Conservation (phyloP, 2,113 vertebrate genomes). For the Clarias magur region DNA sequence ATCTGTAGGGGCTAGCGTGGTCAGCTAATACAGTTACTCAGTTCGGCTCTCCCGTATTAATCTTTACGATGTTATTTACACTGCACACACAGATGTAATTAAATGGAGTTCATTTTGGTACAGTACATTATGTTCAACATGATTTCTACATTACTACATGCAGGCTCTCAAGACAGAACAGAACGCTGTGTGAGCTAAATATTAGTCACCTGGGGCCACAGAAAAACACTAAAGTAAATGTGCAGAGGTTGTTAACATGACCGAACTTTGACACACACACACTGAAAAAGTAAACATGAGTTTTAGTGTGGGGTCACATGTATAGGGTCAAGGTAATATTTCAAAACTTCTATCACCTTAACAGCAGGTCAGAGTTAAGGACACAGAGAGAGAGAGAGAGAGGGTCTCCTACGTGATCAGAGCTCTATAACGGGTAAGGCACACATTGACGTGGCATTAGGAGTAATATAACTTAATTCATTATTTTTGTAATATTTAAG, state of each 20-base stretch:
- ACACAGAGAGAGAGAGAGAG: not conserved
- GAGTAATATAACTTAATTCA: not conserved
- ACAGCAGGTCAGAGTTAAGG: not conserved
- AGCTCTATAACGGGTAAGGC: slow-evolving; percentile 4
- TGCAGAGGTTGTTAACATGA: slow-evolving; percentile 39
- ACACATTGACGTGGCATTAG: not conserved
- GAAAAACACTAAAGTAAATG: slow-evolving; percentile 25
- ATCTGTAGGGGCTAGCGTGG: not conserved
- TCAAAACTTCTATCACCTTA: slow-evolving; percentile 17
- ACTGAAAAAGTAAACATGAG: slow-evolving; percentile 24
- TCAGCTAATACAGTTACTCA: not conserved
- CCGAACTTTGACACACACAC: slow-evolving; percentile 31
- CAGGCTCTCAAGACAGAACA: not conserved
- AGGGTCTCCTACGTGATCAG: not conserved
- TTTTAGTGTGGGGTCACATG: not conserved
- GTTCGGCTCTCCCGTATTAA: not conserved
- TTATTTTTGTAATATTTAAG: not conserved
- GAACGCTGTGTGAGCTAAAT: not conserved
- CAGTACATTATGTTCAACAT: not conserved
- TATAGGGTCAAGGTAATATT: slow-evolving; percentile 15
- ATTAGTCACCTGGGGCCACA: not conserved
- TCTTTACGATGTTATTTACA: not conserved
- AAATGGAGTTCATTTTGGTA: not conserved
- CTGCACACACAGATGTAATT: not conserved
- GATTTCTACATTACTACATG: not conserved